phyloP scores from a whole-genome alignment of 2,888 invertebrate species.

The Sphaeridia pumilis region DNA sequence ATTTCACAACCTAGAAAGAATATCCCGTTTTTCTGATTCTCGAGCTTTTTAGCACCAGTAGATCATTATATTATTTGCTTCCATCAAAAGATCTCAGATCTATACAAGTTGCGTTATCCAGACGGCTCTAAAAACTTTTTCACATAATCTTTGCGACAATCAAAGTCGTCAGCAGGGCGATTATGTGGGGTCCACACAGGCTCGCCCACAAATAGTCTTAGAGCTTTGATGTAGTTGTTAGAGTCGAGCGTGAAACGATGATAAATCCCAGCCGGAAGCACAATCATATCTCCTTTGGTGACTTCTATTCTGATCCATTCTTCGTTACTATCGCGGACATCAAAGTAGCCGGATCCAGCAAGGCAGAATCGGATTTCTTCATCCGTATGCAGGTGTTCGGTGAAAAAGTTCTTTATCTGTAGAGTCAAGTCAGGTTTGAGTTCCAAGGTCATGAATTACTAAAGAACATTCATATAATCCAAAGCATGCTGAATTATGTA shows the following conservation, averaged over 20 bases:
- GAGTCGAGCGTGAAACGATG: slow-evolving; percentile 86
- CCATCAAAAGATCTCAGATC: no score
- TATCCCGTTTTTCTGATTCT: no score
- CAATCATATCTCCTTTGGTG: slow-evolving; percentile 70
- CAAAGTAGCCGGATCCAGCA: slow-evolving; percentile 90
- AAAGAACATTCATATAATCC: no score
- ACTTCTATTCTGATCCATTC: slow-evolving; percentile 87
- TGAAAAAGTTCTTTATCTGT: slow-evolving; percentile 70
- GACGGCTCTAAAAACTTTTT: slow-evolving; percentile 1
- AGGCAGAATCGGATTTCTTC: slow-evolving; percentile 87
- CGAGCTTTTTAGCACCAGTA: no score
- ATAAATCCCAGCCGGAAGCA: slow-evolving; percentile 91
- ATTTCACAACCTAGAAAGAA: no score
- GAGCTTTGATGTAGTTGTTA: slow-evolving; percentile 75
- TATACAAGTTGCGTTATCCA: no score
- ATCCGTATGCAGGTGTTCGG: slow-evolving; percentile 89
- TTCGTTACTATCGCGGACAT: slow-evolving; percentile 69
- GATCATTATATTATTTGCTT: no score
- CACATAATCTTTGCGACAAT: slow-evolving; percentile 49
- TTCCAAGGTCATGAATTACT: no score
- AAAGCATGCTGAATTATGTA: slow-evolving; percentile 35
- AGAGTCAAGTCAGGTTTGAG: no score
- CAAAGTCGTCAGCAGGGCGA: slow-evolving; percentile 75
- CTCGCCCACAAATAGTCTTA: slow-evolving; percentile 81
- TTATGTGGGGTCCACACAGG: slow-evolving; percentile 89